These are phyloP conservation scores for Antheraea yamamai DNA, from an alignment of 2,888 invertebrate species.

Conservation along the genomic window DNA sequence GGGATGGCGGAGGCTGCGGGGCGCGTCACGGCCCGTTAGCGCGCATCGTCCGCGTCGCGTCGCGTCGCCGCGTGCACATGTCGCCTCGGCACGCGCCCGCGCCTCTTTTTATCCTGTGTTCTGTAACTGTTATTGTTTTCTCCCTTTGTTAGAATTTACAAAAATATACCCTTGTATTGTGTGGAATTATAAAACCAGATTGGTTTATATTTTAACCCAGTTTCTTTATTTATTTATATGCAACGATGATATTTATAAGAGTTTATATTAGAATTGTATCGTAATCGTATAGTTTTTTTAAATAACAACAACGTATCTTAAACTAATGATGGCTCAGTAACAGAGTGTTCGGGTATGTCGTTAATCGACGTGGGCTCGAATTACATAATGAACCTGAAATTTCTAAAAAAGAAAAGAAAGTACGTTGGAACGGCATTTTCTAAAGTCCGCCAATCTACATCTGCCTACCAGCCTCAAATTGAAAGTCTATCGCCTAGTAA, in stretches of 20 bases:
- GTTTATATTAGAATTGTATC: background rate
- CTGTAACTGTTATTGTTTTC: slow-evolving; percentile 68
- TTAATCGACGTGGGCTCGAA: background rate
- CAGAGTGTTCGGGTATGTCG: background rate
- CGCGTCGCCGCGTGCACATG: slow-evolving; percentile 77
- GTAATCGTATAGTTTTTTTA: background rate
- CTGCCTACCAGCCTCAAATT: background rate
- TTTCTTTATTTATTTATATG: background rate
- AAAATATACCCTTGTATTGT: slow-evolving; percentile 38
- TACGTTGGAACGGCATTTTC: background rate
- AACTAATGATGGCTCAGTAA: background rate
- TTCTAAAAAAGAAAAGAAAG: background rate
- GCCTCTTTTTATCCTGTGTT: slow-evolving; percentile 70
- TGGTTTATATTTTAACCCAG: background rate
- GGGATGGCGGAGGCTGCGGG: slow-evolving; percentile 30
- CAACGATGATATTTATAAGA: background rate
- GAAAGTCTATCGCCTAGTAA: background rate
- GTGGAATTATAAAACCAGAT: background rate
- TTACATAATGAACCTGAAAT: background rate
- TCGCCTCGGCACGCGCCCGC: slow-evolving; percentile 69
- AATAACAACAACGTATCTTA: background rate
- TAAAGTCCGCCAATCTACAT: background rate
- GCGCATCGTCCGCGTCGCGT: slow-evolving; percentile 74
- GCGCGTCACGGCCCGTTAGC: slow-evolving; percentile 73
- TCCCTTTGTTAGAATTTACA: slow-evolving; percentile 72